phyloP scores from a whole-genome alignment of 2,888 invertebrate genomes.

The Tortrix viridana region DNA sequence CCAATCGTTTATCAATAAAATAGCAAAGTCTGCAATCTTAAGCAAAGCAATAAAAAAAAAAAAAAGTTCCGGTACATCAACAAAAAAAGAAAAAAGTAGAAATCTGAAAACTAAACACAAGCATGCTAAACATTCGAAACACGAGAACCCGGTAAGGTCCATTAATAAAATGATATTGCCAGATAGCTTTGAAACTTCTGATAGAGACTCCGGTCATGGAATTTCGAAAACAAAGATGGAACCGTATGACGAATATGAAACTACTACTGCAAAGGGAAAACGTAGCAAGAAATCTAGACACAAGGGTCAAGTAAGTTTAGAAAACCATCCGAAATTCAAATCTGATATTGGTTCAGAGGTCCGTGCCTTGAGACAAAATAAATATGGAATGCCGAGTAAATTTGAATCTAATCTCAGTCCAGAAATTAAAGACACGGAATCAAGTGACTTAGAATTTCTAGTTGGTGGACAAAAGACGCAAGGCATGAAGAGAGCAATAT shows the following conservation, averaged over 20 bases:
- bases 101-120: background rate
- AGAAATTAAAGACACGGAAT: background rate
- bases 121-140: background rate
- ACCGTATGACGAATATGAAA: too few relatives aligned
- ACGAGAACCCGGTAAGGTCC: background rate
- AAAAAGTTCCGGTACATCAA: background rate
- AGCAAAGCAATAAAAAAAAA: background rate
- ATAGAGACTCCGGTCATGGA: background rate
- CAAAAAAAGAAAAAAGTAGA: background rate
- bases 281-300: background rate
- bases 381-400: background rate
- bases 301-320: background rate
- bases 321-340: background rate
- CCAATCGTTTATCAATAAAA: background rate
- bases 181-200: background rate
- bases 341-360: background rate
- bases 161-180: background rate
- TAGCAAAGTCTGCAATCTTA: too few relatives aligned
- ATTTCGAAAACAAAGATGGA: too few relatives aligned
- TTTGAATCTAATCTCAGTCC: background rate
- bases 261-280: too few relatives aligned
- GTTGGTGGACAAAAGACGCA: conserved; percentile 5
- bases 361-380: background rate
- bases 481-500: background rate
- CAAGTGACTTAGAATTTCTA: background rate